Conservation (phyloP, 1,140 invertebrate genomes). For the Pinna nobilis region DNA sequence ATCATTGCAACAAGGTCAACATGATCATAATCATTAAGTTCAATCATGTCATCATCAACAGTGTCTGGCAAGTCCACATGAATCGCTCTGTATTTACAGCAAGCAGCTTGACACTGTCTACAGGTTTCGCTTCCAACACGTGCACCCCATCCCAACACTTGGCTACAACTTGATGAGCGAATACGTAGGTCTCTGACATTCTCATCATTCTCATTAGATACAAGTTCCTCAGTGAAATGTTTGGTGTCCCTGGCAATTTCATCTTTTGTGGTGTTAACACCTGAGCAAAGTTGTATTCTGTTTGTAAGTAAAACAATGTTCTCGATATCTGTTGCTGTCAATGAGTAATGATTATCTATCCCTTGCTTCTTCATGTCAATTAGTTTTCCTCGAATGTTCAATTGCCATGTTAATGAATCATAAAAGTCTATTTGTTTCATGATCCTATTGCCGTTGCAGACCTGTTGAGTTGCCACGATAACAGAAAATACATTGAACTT, state of each 20-base stretch:
- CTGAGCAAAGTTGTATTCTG: too few relatives aligned
- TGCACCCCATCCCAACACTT: too few relatives aligned
- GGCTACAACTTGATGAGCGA: too few relatives aligned
- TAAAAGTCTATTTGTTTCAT: background rate
- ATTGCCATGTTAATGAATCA: background rate
- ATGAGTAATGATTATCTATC: background rate
- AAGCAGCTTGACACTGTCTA: too few relatives aligned
- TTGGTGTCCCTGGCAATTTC: background rate
- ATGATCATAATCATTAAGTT: constrained; percentile 5
- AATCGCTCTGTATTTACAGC: too few relatives aligned
- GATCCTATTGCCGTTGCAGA: background rate
- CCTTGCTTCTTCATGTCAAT: background rate
- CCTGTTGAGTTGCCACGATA: background rate
- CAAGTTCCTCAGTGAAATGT: too few relatives aligned
- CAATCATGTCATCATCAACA: constrained; percentile 1
- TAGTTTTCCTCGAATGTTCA: constrained; percentile 1
- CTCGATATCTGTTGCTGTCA: too few relatives aligned
- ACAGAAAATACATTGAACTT: background rate
- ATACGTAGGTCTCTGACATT: too few relatives aligned
- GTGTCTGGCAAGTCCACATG: too few relatives aligned
- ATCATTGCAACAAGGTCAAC: constrained; percentile 7
- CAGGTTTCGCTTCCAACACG: too few relatives aligned
- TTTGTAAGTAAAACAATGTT: too few relatives aligned
- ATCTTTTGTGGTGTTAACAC: background rate
- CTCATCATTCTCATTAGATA: too few relatives aligned